A percentile compares a stretch with the other conserved stretches of the same genome.
Evolutionary conservation across 2,888 invertebrate species (phyloP).

Genomic region (Mamestra brassicae): DNA sequence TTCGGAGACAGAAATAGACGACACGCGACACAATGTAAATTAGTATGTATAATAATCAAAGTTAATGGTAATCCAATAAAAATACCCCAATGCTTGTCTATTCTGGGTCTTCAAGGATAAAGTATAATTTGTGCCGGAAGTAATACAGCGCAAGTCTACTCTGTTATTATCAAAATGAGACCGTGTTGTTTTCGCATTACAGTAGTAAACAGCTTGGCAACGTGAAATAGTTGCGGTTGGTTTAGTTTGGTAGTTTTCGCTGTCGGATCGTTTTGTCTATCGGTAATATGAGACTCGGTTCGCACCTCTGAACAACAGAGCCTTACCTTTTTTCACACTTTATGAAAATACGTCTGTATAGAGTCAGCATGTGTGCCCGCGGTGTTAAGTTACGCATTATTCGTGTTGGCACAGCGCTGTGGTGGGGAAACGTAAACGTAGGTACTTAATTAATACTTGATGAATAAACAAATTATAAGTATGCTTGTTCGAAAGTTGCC

Average conservation of each 20-base stretch:
- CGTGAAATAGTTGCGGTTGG: constrained; percentile 59
- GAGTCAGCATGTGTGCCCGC: constrained; percentile 75
- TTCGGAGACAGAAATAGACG: too few relatives aligned
- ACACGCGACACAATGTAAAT: too few relatives aligned
- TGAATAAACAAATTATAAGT: constrained; percentile 32
- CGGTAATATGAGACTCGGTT: constrained; percentile 88
- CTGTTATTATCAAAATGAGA: constrained; percentile 68
- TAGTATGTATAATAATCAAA: too few relatives aligned
- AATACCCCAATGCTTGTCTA: too few relatives aligned
- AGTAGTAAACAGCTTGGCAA: constrained; percentile 68
- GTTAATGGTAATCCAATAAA: too few relatives aligned
- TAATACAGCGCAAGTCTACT: constrained; percentile 74
- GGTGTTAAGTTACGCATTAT: constrained; percentile 79
- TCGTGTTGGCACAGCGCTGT: constrained; percentile 51
- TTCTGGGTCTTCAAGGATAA: constrained; percentile 88
- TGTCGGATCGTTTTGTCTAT: constrained; percentile 85
- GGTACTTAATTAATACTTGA: constrained; percentile 55
- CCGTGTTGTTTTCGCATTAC: constrained; percentile 70
- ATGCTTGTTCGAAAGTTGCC: constrained; percentile 52
- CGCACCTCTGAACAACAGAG: constrained; percentile 87
- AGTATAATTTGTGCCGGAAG: constrained; percentile 79
- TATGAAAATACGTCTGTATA: constrained; percentile 79
- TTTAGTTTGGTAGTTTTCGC: constrained; percentile 70
- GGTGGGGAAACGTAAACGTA: constrained; percentile 44
- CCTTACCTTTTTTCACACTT: constrained; percentile 86